Evolutionary conservation across 1,140 invertebrate species (phyloP).

Genomic region (Heliconius hermathena): DNA sequence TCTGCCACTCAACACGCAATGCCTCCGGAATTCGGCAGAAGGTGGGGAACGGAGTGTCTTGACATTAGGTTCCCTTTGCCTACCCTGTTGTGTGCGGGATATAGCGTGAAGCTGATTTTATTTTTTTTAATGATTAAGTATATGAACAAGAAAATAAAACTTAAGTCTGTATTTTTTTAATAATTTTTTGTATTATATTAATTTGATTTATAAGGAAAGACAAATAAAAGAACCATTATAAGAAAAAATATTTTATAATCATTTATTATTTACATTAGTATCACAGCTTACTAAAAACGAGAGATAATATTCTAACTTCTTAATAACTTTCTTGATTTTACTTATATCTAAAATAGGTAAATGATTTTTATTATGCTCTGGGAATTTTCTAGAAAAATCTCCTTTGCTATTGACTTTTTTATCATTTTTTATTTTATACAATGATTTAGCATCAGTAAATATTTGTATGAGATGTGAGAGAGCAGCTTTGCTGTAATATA

Average conservation of each 20-base stretch:
- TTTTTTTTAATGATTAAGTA: too few relatives aligned
- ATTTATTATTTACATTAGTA: slow-evolving; percentile 31
- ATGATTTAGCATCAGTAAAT: slow-evolving; percentile 73
- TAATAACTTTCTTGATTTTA: slow-evolving; percentile 82
- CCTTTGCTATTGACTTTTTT: slow-evolving; percentile 46
- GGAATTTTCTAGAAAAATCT: slow-evolving; percentile 82
- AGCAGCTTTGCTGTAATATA: slow-evolving; percentile 75
- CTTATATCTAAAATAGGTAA: slow-evolving; percentile 80
- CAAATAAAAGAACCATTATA: background rate
- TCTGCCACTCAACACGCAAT: too few relatives aligned
- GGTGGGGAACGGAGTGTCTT: too few relatives aligned
- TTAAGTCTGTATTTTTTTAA: too few relatives aligned
- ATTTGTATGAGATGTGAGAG: slow-evolving; percentile 84
- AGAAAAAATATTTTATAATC: background rate
- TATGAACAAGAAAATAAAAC: too few relatives aligned
- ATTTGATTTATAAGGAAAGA: background rate
- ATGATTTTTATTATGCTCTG: slow-evolving; percentile 72
- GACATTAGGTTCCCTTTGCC: too few relatives aligned
- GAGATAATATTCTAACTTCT: slow-evolving; percentile 88
- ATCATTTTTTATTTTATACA: slow-evolving; percentile 51
- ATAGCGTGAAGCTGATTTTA: too few relatives aligned
- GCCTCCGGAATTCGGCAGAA: too few relatives aligned
- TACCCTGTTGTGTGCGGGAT: too few relatives aligned
- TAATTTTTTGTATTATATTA: too few relatives aligned
- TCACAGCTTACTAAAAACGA: slow-evolving; percentile 83